Base-by-base conservation (phyloP, 2,113 vertebrate genomes). In the Melierax canorus region DNA sequence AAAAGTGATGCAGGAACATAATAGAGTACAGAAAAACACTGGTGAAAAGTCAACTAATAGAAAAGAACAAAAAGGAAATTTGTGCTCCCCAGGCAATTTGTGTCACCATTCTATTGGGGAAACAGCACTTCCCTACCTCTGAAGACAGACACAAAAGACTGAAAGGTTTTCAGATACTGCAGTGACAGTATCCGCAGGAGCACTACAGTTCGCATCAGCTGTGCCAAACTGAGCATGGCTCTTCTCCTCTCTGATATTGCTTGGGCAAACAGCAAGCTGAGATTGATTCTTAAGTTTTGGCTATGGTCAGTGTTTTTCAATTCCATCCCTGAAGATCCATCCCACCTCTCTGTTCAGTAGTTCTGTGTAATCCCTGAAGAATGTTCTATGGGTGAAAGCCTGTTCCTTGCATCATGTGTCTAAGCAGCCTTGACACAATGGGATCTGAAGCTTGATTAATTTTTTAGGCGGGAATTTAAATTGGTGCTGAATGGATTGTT, bases 91-190 rank as follows among this genome's bases (percentile, higher is more conserved):
- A 4, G 34, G 22, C 5, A 58, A 38, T 53, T 62, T 45, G 7
- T 43, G 4, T 53, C 6, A 1, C 12, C 5, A 1, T 22, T 74
- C 23, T 66, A 12, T 11, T 3, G 1, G 10, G 20, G 17, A 24
- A 39, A 30, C 7, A 55, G 4, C 10, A 30, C 6, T 51, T 48
- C 13, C 32, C 27, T 23, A 1, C 7, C 15, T 48, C 39, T 23
- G 16, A 38, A 72, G 30, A 21, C 11, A 59, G 15, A 34, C 43
- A 71, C 10, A 41, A 27, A 93, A 39, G 26, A 19, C 30, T 23
- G 36, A 34, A 27, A 80, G 7, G 11, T 73, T 67, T 86, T 64
- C 36, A 43, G 30, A 34, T 10, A 3, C 20, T 46, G 18, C 8
- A 46, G 50, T 59, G 17, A 22, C 27, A 34, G 29, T 6, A 16